These are phyloP conservation scores for Anniella stebbinsi DNA, from an alignment of 2,797 vertebrate species.

Conservation along the genomic window DNA sequence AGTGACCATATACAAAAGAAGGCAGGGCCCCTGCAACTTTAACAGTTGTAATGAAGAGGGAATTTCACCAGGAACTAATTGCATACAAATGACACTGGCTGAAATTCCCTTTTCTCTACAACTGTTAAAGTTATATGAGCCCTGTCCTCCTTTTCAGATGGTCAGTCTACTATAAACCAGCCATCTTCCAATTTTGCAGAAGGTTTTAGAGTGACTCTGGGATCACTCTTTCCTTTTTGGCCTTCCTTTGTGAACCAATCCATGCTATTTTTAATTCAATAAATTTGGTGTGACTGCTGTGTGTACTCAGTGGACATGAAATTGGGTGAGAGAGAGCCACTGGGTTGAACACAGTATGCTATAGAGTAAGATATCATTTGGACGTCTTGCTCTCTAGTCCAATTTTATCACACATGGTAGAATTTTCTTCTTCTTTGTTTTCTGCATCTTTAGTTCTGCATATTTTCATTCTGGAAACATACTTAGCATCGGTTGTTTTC, in stretches of 20 bases:
- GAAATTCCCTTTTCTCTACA: too few species aligned
- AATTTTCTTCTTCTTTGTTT: slow-evolving; percentile 36
- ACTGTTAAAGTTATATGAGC: too few species aligned
- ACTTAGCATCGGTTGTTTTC: slow-evolving; percentile 70
- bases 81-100: too few species aligned
- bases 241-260: not conserved
- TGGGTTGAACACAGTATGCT: not conserved
- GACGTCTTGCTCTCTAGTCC: not conserved
- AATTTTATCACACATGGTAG: slow-evolving; percentile 51
- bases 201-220: not conserved
- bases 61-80: too few species aligned
- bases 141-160: too few species aligned
- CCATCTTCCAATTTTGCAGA: not conserved
- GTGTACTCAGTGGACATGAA: not conserved
- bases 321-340: not conserved
- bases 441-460: slow-evolving; percentile 51
- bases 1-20: too few species aligned
- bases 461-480: slow-evolving; percentile 72
- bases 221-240: not conserved
- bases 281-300: not conserved
- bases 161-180: not conserved
- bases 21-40: too few species aligned
- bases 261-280: not conserved
- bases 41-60: too few species aligned
- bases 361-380: not conserved